Conservation (phyloP, 2,797 vertebrate genomes). For the Petrocephalus schoutedeni region DNA sequence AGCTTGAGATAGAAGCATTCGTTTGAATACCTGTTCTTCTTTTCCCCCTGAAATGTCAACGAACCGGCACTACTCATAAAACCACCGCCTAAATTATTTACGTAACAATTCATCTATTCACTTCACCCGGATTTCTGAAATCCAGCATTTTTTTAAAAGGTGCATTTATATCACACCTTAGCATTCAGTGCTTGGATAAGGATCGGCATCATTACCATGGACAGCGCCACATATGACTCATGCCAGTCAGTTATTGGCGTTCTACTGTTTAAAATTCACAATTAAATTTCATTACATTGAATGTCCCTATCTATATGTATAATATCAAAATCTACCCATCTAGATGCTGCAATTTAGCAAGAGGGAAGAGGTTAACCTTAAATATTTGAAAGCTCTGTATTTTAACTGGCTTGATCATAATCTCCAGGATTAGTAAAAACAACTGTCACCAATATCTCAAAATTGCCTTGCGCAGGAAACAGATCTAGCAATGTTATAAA, state of each 20-base stretch:
- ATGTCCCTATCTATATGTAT: neutral
- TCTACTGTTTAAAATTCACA: slow-evolving; percentile 12
- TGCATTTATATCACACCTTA: slow-evolving; percentile 5
- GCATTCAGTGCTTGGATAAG: neutral
- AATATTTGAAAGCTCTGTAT: neutral
- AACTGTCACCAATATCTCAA: neutral
- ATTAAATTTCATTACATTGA: neutral
- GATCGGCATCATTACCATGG: slow-evolving; percentile 40
- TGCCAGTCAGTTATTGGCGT: neutral
- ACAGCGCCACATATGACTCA: slow-evolving; percentile 30
- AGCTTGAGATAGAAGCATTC: neutral
- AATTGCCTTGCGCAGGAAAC: neutral
- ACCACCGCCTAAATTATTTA: neutral
- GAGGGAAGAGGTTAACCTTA: neutral
- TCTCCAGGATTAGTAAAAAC: neutral
- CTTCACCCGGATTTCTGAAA: neutral
- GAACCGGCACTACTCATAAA: neutral
- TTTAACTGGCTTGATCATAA: neutral
- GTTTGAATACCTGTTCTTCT: neutral
- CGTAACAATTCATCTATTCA: neutral
- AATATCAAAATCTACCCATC: neutral
- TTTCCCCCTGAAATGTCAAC: neutral
- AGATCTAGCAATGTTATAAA: neutral
- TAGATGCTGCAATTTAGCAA: neutral
- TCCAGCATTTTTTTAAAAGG: neutral